phyloP scores from a whole-genome alignment of 2,113 vertebrate genomes.

The Catharus fuscescens region DNA sequence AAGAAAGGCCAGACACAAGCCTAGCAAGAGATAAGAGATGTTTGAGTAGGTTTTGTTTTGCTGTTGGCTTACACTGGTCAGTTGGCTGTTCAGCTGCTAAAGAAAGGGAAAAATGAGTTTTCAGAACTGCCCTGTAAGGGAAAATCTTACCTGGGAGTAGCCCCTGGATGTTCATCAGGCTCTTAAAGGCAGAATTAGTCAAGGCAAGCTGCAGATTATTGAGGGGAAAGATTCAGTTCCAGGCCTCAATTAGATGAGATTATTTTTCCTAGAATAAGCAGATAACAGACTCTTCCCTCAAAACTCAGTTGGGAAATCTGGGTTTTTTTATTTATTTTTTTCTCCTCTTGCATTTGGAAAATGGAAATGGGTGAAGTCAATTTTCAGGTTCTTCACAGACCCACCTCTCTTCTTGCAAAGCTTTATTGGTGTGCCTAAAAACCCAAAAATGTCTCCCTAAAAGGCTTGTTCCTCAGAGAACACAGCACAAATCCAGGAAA shows the following conservation, averaged over 20 bases:
- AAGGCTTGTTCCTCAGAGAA: background rate
- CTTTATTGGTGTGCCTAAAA: background rate
- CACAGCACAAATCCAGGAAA: background rate
- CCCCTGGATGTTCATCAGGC: background rate
- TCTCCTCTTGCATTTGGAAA: background rate
- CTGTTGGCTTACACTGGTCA: background rate
- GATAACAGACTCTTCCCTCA: background rate
- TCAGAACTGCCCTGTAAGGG: background rate
- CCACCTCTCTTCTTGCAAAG: background rate
- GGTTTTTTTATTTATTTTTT: background rate
- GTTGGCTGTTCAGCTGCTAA: background rate
- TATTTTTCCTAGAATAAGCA: background rate
- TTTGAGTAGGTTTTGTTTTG: background rate
- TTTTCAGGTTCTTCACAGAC: background rate
- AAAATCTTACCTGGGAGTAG: background rate
- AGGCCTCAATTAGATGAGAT: background rate
- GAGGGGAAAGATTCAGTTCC: background rate
- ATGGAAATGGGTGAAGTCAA: fast-evolving
- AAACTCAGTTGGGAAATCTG: background rate
- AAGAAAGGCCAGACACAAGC: background rate
- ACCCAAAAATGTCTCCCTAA: background rate
- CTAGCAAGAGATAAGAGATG: background rate
- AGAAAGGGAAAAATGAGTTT: background rate
- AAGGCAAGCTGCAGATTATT: background rate
- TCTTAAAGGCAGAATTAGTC: background rate